phyloP scores from a whole-genome alignment of 2,888 invertebrate genomes.

The Drosophila cognata region DNA sequence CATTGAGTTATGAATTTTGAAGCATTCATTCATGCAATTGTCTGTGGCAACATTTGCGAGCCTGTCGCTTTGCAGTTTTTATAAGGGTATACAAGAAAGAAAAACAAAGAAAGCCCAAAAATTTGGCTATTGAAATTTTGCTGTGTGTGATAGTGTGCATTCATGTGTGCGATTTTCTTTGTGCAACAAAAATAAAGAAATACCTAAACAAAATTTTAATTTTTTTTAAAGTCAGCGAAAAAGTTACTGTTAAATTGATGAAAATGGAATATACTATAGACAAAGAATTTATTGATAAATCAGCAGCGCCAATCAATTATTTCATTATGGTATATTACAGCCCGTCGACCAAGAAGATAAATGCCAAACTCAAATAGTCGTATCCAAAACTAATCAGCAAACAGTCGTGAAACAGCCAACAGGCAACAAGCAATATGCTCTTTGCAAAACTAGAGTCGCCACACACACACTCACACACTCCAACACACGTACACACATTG shows the following conservation, averaged over 20 bases:
- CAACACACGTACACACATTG: neutral
- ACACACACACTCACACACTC: neutral
- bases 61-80: slow-evolving; percentile 45
- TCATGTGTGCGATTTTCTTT: slow-evolving; percentile 59
- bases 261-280: slow-evolving; percentile 10
- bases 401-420: slow-evolving; percentile 36
- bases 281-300: slow-evolving; percentile 54
- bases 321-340: slow-evolving; percentile 44
- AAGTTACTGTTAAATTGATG: neutral
- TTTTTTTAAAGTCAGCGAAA: slow-evolving; percentile 11
- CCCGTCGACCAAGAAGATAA: slow-evolving; percentile 36
- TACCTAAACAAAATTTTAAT: slow-evolving; percentile 45
- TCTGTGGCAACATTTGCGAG: slow-evolving; percentile 45
- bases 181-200: slow-evolving; percentile 23
- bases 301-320: slow-evolving; percentile 55
- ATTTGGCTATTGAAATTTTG: slow-evolving; percentile 14
- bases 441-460: slow-evolving; percentile 15
- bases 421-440: slow-evolving; percentile 54
- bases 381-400: slow-evolving; percentile 71
- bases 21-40: slow-evolving; percentile 66
- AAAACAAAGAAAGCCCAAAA: neutral
- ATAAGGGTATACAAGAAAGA: slow-evolving; percentile 1
- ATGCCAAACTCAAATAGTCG: slow-evolving; percentile 63
- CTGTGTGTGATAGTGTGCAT: slow-evolving; percentile 16
- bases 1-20: slow-evolving; percentile 72